Evolutionary conservation across 2,888 invertebrate species (phyloP), one percentile per base, ranked within the genome.

Genomic region (Liodrosophila aerea): DNA sequence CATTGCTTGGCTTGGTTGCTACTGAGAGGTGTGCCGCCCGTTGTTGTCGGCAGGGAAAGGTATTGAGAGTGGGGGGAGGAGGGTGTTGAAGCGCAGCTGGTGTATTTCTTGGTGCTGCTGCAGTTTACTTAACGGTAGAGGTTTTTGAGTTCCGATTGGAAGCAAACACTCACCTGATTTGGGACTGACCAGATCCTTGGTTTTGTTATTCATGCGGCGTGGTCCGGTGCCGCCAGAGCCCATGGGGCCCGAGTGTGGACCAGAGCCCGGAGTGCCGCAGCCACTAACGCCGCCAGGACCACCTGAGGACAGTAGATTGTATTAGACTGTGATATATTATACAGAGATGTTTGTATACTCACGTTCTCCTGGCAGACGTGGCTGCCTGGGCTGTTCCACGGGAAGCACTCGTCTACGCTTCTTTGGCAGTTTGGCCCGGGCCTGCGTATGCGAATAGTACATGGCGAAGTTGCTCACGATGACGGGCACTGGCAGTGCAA

Each of bases 381-480:
- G 68, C 60, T 93, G 94, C 84, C 96, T 92, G 16, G 96, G 94
- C 76, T 97, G 97, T 90, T 99, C 99, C 64, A 98, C 98, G 59
- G 98, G 98, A 89, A 99, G 92, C 74, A 99, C 98, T 88, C 98
- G 93, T 91, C 99, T 93, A 76, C 99, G 92, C 92, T 98, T 98
- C 93, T 99, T 99, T 69, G 99, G 99, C 91, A 99, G 93, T 91
- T 99, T 99, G 65, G 98, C 98, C 87, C 99, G 92, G 73, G 99
- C 99, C 93, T 98, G 95, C 86, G 97, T 97, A 91, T 97, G 97
- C 82, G 96, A 96, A 91, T 97, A 97, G 92, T 96, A 97, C 97
- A 97, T 97, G 87, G 97, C 96, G 91, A 99, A 99, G 92, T 99
- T 99, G 91, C 97, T 98, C 77, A 99, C 99, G 89, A 99, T 99